These are phyloP conservation scores for Harmothoe impar DNA, from an alignment of 2,888 invertebrate genomes.

Conservation along the genomic window DNA sequence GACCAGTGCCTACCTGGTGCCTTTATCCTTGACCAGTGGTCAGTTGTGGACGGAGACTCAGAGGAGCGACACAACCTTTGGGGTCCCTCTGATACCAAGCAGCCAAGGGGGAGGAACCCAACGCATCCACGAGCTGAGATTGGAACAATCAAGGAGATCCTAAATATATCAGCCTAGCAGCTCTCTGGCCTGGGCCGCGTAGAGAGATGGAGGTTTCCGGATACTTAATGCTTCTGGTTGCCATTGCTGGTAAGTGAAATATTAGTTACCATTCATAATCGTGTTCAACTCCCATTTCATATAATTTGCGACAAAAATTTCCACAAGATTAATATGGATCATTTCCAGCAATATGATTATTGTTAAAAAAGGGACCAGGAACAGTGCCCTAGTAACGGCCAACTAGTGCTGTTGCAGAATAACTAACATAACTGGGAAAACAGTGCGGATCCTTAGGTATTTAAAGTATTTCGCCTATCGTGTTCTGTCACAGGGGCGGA, in stretches of 20 bases:
- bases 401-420: too few relatives aligned
- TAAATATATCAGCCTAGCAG: neutral
- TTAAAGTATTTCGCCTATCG: too few relatives aligned
- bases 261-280: too few relatives aligned
- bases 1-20: neutral
- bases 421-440: too few relatives aligned
- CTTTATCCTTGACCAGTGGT: neutral
- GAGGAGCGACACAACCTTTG: neutral
- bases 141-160: neutral
- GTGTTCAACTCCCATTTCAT: neutral
- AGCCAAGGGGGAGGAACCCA: neutral
- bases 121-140: neutral
- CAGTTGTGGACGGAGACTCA: neutral
- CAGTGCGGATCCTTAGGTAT: too few relatives aligned
- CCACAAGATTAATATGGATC: neutral
- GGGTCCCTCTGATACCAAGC: neutral
- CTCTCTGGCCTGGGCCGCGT: neutral
- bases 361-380: too few relatives aligned
- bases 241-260: neutral
- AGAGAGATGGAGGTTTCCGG: conserved; percentile 9
- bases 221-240: neutral
- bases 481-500: too few relatives aligned
- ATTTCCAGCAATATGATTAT: neutral
- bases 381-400: too few relatives aligned
- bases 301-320: neutral